These are phyloP conservation scores for Tragulus kanchil DNA, from an alignment of 2,113 vertebrate genomes.

Conservation along the genomic window DNA sequence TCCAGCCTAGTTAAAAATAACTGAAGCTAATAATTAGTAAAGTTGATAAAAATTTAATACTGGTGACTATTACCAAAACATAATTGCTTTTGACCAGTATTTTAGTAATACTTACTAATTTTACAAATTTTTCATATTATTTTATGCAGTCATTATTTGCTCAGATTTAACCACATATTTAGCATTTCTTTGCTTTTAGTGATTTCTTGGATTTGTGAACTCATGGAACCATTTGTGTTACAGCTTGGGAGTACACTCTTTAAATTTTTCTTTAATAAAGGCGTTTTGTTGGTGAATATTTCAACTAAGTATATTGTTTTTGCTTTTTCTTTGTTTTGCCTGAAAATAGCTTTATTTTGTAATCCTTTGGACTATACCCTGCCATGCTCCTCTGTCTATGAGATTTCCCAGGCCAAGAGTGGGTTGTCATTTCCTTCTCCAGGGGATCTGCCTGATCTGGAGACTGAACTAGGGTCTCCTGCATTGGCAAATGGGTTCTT, in stretches of 20 bases:
- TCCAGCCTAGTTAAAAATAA: slow-evolving; percentile 2
- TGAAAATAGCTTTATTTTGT: slow-evolving; percentile 16
- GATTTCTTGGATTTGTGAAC: background rate
- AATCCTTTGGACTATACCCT: background rate
- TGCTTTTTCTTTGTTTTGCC: background rate
- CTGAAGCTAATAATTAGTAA: background rate
- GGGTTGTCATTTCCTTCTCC: background rate
- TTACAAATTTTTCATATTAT: background rate
- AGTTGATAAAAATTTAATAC: background rate
- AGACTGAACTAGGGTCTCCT: background rate
- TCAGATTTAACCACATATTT: background rate
- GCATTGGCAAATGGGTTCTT: background rate
- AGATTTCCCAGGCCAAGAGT: background rate
- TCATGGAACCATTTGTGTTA: background rate
- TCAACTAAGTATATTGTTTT: background rate
- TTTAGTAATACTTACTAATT: slow-evolving; percentile 18
- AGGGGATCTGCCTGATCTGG: background rate
- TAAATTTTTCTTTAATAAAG: slow-evolving; percentile 10
- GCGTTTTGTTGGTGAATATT: background rate
- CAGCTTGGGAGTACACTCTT: background rate
- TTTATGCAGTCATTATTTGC: slow-evolving; percentile 2
- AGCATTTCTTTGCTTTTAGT: slow-evolving; percentile 14
- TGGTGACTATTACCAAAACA: background rate
- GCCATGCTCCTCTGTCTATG: background rate
- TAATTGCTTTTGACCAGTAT: background rate